Evolutionary conservation across 2,888 invertebrate genomes (phyloP), one percentile per base, ranked within the genome.

Genomic region (Sceliomorpha sp.): DNA sequence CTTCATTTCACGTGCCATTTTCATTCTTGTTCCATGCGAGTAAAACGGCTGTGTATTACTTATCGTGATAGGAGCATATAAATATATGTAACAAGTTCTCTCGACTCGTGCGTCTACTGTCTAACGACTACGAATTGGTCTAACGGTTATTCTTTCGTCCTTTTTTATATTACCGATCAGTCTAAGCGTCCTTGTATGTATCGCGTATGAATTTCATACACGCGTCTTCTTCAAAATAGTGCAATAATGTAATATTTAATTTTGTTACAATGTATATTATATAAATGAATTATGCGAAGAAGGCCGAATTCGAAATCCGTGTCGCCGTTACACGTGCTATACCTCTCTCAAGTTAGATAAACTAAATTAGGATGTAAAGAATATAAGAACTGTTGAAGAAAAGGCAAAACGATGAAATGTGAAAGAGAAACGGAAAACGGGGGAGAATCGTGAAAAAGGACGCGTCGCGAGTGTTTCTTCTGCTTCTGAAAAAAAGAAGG

Each of bases 301-400:
- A 68, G 59, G 48, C 59, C 59, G 67, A 59, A 67, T 67, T 67
- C 42, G 50, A 64, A 67, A 14, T 48, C 44, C 62, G 63, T 62
- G 67, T 70, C 66, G 68, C 56, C 34, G 63, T 70, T 64, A 72
- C 55, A 72, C 72, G 74, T 72, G 75, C 76, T 72, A 75, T 75
- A 75, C 71, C 71, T 74, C 70, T 68, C 56, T 74, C 64, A 69
- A 72, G 68, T 73, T 74, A 74, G 66, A 36, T 62, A 51, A 68
- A 68, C 44, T 40, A 68, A 68, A 62, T 50, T 74, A 64, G 63
- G 67, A 34, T 51, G 48, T 45, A 50, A 70, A 63, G 27, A 50
- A 59, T 66, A 66, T 53, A 69, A n/a, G 45, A 69, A 59, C 53
- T 51, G 64, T 72, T 59, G 39, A 48, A 36, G 62, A 44, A 42